Percentiles rank a stretch among this genome's conserved stretches.
These are phyloP conservation scores for Agrenia bidenticulata DNA, from an alignment of 2,888 invertebrate genomes.

Conservation along the genomic window DNA sequence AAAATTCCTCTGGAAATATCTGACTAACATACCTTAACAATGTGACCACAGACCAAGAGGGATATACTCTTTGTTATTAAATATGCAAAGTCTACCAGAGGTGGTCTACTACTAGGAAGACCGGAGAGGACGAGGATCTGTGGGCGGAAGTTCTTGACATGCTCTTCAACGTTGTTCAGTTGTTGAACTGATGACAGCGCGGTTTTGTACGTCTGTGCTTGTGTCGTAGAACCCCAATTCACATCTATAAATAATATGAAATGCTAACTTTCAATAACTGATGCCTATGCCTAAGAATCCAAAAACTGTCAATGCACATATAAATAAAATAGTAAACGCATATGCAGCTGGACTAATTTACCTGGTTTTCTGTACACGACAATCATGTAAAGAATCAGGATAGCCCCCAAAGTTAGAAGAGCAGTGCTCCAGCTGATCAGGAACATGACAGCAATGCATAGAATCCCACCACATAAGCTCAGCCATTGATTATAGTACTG, in stretches of 20 bases:
- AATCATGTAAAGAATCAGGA: conserved; percentile 83
- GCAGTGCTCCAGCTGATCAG: conserved; percentile 90
- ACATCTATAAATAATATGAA: conserved; percentile 70
- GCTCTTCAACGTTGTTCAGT: conserved; percentile 76
- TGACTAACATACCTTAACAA: conserved; percentile 57
- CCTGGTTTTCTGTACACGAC: conserved; percentile 93
- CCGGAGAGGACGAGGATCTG: conserved; percentile 86
- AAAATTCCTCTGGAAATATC: no score
- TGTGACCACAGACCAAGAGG: conserved; percentile 84
- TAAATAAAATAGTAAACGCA: no score
- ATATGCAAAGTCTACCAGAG: conserved; percentile 85
- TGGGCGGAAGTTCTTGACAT: conserved; percentile 96
- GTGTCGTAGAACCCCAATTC: conserved; percentile 96
- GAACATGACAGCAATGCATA: conserved; percentile 92
- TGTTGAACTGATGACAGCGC: conserved; percentile 80
- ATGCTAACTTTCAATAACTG: no score
- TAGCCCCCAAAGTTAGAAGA: conserved; percentile 77
- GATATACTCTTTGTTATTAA: conserved; percentile 89
- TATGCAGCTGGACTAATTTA: no score
- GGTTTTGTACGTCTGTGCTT: conserved; percentile 92
- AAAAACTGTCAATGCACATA: no score
- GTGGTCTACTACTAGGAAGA: conserved; percentile 78
- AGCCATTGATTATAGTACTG: conserved; percentile 96
- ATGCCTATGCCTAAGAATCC: no score
- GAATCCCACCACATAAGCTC: conserved; percentile 76